Conservation (phyloP, 2,113 vertebrate genomes). For the Heteronetta atricapilla region DNA sequence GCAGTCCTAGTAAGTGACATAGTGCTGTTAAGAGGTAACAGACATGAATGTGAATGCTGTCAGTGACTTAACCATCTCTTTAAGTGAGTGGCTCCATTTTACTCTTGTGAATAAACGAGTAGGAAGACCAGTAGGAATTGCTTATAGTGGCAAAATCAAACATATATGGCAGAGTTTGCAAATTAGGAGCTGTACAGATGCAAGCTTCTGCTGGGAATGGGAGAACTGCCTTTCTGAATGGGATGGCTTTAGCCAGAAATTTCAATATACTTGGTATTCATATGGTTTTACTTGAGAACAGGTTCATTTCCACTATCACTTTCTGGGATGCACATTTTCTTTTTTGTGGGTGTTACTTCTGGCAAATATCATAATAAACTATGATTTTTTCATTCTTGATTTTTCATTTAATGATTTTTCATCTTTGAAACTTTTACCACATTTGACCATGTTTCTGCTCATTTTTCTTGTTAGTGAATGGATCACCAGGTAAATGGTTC, state of each 20-base stretch:
- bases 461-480: not conserved
- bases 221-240: not conserved
- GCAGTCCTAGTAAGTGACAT: not conserved
- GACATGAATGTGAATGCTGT: not conserved
- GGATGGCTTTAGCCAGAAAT: not conserved
- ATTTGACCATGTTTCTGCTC: not conserved
- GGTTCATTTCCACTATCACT: not conserved
- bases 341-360: not conserved
- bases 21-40: not conserved
- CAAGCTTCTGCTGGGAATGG: not conserved
- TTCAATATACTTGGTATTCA: not conserved
- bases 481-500: not conserved
- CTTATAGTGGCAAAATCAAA: not conserved
- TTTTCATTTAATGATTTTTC: not conserved
- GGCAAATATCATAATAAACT: not conserved
- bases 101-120: not conserved
- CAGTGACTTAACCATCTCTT: not conserved
- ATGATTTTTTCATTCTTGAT: not conserved
- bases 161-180: not conserved
- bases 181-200: not conserved
- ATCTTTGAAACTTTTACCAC: not conserved
- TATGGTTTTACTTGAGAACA: not conserved
- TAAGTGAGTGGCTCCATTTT: not conserved
- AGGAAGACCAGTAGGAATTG: not conserved
- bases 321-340: not conserved